Evolutionary conservation across 2,888 invertebrate genomes (phyloP).

Genomic region (Hypercompe scribonia): DNA sequence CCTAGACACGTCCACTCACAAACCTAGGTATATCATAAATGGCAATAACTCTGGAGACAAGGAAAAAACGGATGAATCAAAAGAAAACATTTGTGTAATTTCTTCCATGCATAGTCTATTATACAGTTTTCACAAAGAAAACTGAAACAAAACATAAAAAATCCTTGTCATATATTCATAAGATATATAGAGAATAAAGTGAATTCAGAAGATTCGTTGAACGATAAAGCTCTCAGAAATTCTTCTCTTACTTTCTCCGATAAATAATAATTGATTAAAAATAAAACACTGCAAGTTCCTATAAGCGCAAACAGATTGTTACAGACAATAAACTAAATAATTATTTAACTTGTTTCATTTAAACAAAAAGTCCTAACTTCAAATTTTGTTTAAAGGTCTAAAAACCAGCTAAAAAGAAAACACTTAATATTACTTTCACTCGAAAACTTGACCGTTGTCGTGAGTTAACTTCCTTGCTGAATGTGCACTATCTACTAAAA

Average conservation of each 20-base stretch:
- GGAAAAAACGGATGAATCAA: background rate
- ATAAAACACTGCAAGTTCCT: background rate
- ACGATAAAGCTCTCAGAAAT: background rate
- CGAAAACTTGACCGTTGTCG: background rate
- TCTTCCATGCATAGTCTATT: background rate
- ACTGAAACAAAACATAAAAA: background rate
- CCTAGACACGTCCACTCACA: background rate
- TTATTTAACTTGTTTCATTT: background rate
- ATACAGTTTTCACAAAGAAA: background rate
- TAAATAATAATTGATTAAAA: background rate
- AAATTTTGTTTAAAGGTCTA: background rate
- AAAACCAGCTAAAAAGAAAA: background rate
- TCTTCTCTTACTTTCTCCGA: background rate
- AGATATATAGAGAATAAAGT: background rate
- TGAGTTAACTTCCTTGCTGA: background rate
- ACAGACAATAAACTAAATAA: background rate
- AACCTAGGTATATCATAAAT: background rate
- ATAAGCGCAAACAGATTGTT: background rate
- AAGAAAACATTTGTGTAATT: slow-evolving; percentile 1
- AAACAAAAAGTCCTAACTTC: background rate
- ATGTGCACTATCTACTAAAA: background rate
- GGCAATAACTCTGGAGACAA: background rate
- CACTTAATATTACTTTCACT: background rate
- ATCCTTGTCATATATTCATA: background rate
- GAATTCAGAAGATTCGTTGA: background rate